Conservation (phyloP, 2,888 invertebrate genomes). For the Athalia cordata region DNA sequence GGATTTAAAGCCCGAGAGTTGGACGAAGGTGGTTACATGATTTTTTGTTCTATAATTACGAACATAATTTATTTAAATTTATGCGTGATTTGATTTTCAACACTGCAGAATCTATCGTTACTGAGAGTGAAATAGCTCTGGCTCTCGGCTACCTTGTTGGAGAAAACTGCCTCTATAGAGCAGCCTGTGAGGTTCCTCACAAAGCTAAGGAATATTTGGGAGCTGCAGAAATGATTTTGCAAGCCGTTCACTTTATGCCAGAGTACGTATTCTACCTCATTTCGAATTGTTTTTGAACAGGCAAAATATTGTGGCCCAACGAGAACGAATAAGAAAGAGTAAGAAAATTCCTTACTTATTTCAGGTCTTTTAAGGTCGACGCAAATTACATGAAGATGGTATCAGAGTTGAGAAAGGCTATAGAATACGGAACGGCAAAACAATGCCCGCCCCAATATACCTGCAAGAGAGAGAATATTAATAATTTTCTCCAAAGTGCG, state of each 20-base stretch:
- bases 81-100: too few relatives aligned
- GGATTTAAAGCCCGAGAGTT: constrained; percentile 77
- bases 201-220: constrained; percentile 84
- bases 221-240: constrained; percentile 85
- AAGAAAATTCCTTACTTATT: constrained; percentile 49
- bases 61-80: background rate
- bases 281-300: background rate
- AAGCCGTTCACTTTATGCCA: constrained; percentile 81
- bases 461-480: constrained; percentile 68
- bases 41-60: constrained; percentile 13
- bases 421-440: constrained; percentile 78
- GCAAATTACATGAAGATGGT: constrained; percentile 80
- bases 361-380: constrained; percentile 75
- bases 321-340: background rate
- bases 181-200: constrained; percentile 85
- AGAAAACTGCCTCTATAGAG: constrained; percentile 83
- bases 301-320: background rate
- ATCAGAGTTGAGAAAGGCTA: constrained; percentile 80
- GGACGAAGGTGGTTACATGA: constrained; percentile 75
- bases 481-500: constrained; percentile 59
- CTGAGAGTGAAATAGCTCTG: constrained; percentile 83
- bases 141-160: constrained; percentile 83
- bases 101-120: constrained; percentile 63
- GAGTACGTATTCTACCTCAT: constrained; percentile 74
- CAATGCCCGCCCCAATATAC: constrained; percentile 67